Conservation (phyloP, 2,797 vertebrate genomes). For the Menidia menidia region DNA sequence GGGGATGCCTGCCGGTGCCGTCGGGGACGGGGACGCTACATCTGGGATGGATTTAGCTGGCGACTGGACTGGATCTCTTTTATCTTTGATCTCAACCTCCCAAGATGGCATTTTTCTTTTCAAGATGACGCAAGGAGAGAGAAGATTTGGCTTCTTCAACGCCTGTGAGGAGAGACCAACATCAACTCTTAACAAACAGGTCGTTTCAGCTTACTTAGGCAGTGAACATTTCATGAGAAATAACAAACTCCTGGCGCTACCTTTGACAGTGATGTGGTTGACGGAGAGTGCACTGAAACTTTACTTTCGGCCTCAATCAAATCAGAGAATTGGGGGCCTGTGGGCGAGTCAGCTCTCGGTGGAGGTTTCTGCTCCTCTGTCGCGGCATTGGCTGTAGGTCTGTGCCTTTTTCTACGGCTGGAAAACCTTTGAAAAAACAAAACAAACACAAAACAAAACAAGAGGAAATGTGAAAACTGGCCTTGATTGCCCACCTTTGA, state of each 20-base stretch:
- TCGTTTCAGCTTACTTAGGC: too few relatives aligned
- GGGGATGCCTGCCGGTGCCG: background rate
- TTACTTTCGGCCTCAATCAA: conserved; percentile 17
- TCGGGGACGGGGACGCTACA: background rate
- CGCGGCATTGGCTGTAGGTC: background rate
- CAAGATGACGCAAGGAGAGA: conserved; percentile 32
- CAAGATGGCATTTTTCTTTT: conserved; percentile 10
- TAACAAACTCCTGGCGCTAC: conserved; percentile 20
- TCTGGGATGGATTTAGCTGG: conserved; percentile 8
- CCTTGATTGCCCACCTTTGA: background rate
- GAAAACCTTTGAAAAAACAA: conserved; percentile 13
- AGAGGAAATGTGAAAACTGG: background rate
- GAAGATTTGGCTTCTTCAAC: background rate
- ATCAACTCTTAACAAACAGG: too few relatives aligned
- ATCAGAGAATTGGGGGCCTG: background rate
- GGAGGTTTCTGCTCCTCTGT: background rate
- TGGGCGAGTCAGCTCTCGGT: background rate
- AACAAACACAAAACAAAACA: background rate
- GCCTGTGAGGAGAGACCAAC: too few relatives aligned
- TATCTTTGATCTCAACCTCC: conserved; percentile 6
- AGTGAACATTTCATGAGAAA: background rate
- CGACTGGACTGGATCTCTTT: background rate
- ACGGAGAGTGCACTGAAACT: background rate
- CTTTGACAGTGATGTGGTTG: conserved; percentile 19
- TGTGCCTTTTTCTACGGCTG: background rate